These are phyloP conservation scores for Maconellicoccus hirsutus DNA, from an alignment of 1,140 invertebrate genomes.

Conservation along the genomic window DNA sequence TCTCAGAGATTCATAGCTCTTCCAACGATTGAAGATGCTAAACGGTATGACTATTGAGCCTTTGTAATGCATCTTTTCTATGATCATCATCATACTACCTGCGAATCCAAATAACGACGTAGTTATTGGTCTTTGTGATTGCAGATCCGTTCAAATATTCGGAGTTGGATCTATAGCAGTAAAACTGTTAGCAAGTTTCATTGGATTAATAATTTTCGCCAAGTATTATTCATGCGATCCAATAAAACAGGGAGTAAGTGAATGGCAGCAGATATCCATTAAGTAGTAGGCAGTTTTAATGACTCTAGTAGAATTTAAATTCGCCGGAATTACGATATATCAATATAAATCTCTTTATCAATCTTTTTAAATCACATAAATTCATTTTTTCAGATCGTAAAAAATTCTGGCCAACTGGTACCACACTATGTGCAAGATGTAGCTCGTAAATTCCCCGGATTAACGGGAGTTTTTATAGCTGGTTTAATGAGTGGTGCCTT, in stretches of 20 bases:
- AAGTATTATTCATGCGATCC: constrained; percentile 51
- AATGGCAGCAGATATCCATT: no score
- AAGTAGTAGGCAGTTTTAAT: no score
- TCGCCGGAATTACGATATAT: neutral
- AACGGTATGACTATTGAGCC: no score
- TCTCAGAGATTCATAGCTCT: constrained; percentile 72
- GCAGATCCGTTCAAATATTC: constrained; percentile 34
- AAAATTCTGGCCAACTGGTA: constrained; percentile 42
- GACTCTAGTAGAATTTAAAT: no score
- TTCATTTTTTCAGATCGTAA: constrained; percentile 31
- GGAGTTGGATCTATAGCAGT: constrained; percentile 35
- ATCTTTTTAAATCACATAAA: no score
- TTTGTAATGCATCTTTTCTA: neutral
- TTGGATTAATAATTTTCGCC: constrained; percentile 46
- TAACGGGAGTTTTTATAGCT: constrained; percentile 54
- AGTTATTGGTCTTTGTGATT: neutral
- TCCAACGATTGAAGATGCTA: constrained; percentile 49
- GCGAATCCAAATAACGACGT: neutral
- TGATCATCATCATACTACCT: neutral
- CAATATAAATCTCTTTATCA: neutral
- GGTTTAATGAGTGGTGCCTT: constrained; percentile 56
- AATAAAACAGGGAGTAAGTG: constrained; percentile 37
- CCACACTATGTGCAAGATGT: constrained; percentile 53
- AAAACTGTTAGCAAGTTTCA: constrained; percentile 34
- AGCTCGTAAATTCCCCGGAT: constrained; percentile 40